Evolutionary conservation across 2,797 vertebrate species (phyloP), one percentile per base, ranked within the genome.

Genomic region (Erethizon dorsatum): DNA sequence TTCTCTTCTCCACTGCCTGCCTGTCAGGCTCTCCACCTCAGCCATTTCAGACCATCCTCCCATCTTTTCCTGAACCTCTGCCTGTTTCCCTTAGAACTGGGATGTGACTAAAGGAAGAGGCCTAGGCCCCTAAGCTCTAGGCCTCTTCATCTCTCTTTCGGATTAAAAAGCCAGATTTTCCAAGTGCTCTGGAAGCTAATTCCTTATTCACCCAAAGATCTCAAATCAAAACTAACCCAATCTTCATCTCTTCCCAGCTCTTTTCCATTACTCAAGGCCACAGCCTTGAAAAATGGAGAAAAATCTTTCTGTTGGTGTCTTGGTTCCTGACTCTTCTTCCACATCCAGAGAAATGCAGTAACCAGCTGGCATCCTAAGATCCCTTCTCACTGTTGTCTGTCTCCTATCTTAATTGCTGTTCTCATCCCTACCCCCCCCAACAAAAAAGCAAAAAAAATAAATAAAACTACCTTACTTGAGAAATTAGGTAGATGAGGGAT

Each of bases 401-500:
- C 73, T 84, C 67, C 82, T 79, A 5, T 77, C 45, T 88, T 45
- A 82, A 33, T 54, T 56, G 26, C 86, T 88, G 56, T 90, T 84
- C 75, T 79, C 26, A 47, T 28, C 45, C 63, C 52, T 78, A 45
- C 71, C 69, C 31, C 20, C 15, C 20, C 3, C 37, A 41, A 41
- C 47, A 37, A 28, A 69, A 59, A 71, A 45, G 5, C 9, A 78
- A 67, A 41, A 59, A 86, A 47, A 63, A 63, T 57, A 93, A 82
- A 61, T 83, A 85, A 88, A 54, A 63, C 80, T 61, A 94, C 90
- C 54, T 94, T 88, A 63, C 83, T 91, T 88, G 83, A 96, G 96
- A 82, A 88, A 91, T 95, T 95, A 93, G 84, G 18, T 94, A 96
- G 92, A 47, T 95, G 87, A 96, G 77, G 88, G 85, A 99, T 99